These are phyloP conservation scores for Acipenser ruthenus DNA, from an alignment of 2,797 vertebrate genomes.

Conservation along the genomic window DNA sequence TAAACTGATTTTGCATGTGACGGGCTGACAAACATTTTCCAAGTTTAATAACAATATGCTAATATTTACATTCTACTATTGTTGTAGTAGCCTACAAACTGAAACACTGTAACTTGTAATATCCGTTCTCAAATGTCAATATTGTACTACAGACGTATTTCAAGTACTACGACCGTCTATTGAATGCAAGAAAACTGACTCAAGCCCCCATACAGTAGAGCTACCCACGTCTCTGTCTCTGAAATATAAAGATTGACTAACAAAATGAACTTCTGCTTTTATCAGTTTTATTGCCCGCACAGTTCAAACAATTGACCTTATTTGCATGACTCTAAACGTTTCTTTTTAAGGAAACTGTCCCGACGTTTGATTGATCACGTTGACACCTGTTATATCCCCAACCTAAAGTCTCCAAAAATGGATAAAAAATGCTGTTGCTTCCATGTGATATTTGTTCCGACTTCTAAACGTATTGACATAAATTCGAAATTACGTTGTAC, in stretches of 20 bases:
- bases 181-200: too few species aligned
- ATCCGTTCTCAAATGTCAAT: too few species aligned
- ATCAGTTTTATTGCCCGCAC: constrained; percentile 14
- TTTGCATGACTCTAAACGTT: constrained; percentile 36
- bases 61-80: too few species aligned
- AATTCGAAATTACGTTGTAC: constrained; percentile 51
- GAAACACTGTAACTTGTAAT: too few species aligned
- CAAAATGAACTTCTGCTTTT: constrained; percentile 17
- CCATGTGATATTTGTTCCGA: background rate
- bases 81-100: too few species aligned
- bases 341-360: constrained; percentile 8
- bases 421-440: background rate
- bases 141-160: too few species aligned
- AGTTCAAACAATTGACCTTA: constrained; percentile 23
- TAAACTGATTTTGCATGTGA: too few species aligned
- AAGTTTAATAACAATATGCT: too few species aligned
- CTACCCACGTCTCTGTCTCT: too few species aligned
- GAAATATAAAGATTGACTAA: constrained; percentile 5
- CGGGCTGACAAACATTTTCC: too few species aligned
- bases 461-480: constrained; percentile 44
- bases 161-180: too few species aligned
- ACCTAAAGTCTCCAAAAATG: constrained; percentile 30
- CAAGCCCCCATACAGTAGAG: too few species aligned
- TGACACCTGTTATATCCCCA: constrained; percentile 61
- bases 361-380: constrained; percentile 46